Evolutionary conservation across 2,797 vertebrate species (phyloP), one percentile per base, ranked within the genome.

Genomic region (Erpetoichthys calabaricus): DNA sequence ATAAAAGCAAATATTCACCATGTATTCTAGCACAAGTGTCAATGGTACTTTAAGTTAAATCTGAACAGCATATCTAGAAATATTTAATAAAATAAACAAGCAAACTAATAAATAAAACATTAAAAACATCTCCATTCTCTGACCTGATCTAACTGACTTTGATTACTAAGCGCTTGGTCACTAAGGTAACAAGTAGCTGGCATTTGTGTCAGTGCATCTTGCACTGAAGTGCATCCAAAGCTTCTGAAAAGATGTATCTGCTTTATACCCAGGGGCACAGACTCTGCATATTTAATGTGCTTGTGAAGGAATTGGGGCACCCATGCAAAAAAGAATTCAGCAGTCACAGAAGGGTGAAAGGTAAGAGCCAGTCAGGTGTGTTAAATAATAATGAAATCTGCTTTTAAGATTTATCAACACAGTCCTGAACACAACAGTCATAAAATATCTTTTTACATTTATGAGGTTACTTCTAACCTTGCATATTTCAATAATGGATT

Each of bases 301-400:
- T 69, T 62, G 60, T 68, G 70, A 75, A 76, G 79, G 77, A 77
- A 75, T 65, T 66, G 55, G 70, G 67, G 60, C 69, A 73, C 65
- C 74, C 69, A 73, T 66, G 70, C 62, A 61, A 73, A 76, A 70
- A 68, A 63, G 68, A 63, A 67, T 69, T 71, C 61, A 69, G 60
- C 59, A 61, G 65, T 62, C 59, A 53, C 52, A 56, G 55, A 59
- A 70, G 68, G 70, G 68, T 75, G 75, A 74, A 64, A 61, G 65
- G 71, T 61, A 69, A 73, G 65, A 76, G 73, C 62, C 62, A 79
- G 70, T 79, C 70, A 67, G 70, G 62, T 59, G 66, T 64, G 72
- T 82, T 77, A 78, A 84, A 49, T 49, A 49, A 77, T 78, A 84
- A 73, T 78, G 76, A 83, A 68, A 70, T 47, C 63, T 62, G 64